phyloP scores from a whole-genome alignment of 2,797 vertebrate species.

The Geotria australis region DNA sequence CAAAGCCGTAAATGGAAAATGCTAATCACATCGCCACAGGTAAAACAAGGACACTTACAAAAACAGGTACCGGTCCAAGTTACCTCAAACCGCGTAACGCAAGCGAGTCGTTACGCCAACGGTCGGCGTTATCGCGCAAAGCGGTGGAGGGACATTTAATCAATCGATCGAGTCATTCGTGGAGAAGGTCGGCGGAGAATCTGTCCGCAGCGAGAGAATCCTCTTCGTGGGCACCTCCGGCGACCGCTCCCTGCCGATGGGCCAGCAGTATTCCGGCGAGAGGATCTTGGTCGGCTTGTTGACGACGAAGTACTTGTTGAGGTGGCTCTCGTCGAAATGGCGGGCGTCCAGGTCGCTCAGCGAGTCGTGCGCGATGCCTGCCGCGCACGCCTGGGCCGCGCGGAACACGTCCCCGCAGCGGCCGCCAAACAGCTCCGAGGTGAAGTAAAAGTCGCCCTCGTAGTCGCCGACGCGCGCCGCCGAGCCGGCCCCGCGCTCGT shows the following conservation, averaged over 20 bases:
- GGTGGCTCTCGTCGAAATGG: slow-evolving; percentile 19
- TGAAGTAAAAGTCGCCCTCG: slow-evolving; percentile 25
- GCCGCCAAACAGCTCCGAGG: slow-evolving; percentile 22
- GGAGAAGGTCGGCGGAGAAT: no score
- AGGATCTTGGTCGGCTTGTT: slow-evolving; percentile 19
- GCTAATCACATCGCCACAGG: no score
- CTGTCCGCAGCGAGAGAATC: no score
- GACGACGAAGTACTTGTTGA: slow-evolving; percentile 23
- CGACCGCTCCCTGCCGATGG: not conserved
- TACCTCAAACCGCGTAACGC: no score
- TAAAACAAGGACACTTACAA: no score
- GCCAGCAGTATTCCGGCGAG: slow-evolving; percentile 35
- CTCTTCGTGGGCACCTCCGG: no score
- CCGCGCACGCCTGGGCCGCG: slow-evolving; percentile 11
- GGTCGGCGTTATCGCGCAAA: no score
- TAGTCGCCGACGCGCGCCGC: slow-evolving; percentile 8
- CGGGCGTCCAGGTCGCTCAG: slow-evolving; percentile 6
- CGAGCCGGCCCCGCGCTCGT: slow-evolving; percentile 7
- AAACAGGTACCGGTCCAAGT: no score
- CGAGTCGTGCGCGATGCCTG: slow-evolving; percentile 16
- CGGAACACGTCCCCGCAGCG: slow-evolving; percentile 12
- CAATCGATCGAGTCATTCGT: no score
- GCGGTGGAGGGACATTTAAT: no score
- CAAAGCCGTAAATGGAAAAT: no score
- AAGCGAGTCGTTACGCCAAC: no score